These are phyloP conservation scores for Heliconius himera DNA, from an alignment of 1,140 invertebrate species.

Conservation along the genomic window DNA sequence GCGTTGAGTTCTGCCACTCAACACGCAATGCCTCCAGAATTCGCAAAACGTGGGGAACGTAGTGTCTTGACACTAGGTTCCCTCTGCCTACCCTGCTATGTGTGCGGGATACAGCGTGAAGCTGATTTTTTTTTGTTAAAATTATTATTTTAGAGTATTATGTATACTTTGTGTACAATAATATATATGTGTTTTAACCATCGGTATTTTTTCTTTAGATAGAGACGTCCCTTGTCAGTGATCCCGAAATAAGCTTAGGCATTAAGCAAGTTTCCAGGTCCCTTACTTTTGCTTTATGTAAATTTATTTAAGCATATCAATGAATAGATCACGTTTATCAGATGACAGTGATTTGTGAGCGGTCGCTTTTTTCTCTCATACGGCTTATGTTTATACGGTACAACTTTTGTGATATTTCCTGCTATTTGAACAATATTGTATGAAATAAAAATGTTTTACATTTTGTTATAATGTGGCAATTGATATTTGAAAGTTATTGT, in stretches of 20 bases:
- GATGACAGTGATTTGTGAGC: conserved; percentile 34
- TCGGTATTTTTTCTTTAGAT: background rate
- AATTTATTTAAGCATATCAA: conserved; percentile 36
- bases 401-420: background rate
- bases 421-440: background rate
- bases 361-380: background rate
- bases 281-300: conserved; percentile 34
- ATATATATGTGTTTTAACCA: background rate
- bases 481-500: background rate
- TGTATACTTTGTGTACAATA: no score
- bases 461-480: background rate
- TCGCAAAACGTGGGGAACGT: no score
- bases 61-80: no score
- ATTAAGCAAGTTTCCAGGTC: conserved; percentile 12
- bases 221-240: background rate
- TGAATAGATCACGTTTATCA: conserved; percentile 35
- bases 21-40: no score
- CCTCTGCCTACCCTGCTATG: no score
- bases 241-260: conserved; percentile 6
- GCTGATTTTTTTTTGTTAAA: no score
- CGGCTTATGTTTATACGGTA: background rate
- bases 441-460: background rate
- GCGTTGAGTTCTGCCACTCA: no score
- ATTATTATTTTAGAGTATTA: background rate
- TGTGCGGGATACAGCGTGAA: no score